Percentiles rank a stretch among this genome's conserved stretches.
Evolutionary conservation across 2,113 vertebrate species (phyloP).

Genomic region (Seriola quinqueradiata): DNA sequence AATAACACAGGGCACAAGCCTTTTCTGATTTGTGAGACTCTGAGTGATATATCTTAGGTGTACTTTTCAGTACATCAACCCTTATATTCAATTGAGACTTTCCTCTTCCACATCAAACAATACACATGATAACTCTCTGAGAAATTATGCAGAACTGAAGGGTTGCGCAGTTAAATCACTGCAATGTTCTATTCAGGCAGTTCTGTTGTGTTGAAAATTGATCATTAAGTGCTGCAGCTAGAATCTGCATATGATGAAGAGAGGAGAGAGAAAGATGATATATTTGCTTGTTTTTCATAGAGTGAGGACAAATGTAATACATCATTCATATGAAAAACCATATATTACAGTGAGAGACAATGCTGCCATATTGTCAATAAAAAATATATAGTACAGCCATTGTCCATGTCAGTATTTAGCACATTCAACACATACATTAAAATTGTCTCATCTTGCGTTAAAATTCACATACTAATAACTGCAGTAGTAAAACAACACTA

Average conservation of each 20-base stretch:
- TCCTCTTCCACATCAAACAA: not conserved
- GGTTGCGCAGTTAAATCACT: conserved; percentile 1
- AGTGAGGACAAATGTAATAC: not conserved
- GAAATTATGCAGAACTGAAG: conserved; percentile 5
- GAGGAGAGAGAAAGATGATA: not conserved
- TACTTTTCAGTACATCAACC: not conserved
- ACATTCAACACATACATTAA: not conserved
- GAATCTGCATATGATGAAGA: not conserved
- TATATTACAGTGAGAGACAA: not conserved
- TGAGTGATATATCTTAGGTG: not conserved
- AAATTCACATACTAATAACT: not conserved
- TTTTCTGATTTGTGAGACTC: not conserved
- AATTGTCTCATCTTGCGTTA: not conserved
- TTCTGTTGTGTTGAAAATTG: not conserved
- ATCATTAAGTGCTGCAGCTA: not conserved
- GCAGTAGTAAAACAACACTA: not conserved
- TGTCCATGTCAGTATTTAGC: not conserved
- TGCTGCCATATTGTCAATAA: not conserved
- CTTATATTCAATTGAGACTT: not conserved
- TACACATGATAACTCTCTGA: not conserved
- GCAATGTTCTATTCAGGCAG: not conserved
- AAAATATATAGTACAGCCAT: not conserved
- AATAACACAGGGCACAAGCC: not conserved
- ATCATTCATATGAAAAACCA: not conserved
- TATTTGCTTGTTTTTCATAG: not conserved